Evolutionary conservation across 2,888 invertebrate species (phyloP).

Genomic region (Eucera pruinosa): DNA sequence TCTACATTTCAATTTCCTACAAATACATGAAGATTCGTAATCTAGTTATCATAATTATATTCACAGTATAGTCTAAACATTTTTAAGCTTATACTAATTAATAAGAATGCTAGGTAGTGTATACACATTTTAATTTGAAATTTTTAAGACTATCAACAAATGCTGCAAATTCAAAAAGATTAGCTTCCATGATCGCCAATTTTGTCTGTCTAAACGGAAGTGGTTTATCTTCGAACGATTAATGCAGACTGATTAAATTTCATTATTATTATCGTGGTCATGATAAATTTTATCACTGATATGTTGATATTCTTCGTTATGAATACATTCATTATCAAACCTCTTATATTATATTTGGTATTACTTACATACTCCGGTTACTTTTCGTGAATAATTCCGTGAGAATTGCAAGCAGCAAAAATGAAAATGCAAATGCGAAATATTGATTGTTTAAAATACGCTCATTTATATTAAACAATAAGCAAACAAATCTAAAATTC

Average conservation of each 20-base stretch:
- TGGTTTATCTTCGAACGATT: not conserved
- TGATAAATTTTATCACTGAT: not conserved
- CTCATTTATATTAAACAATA: not conserved
- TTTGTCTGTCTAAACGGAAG: no score
- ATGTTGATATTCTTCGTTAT: not conserved
- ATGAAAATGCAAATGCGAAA: not conserved
- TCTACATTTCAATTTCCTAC: no score
- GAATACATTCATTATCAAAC: not conserved
- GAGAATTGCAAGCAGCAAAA: not conserved
- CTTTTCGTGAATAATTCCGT: not conserved
- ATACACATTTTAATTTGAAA: no score
- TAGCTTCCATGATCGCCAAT: no score
- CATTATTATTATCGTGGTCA: not conserved
- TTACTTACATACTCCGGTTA: not conserved
- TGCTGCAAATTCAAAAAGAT: no score
- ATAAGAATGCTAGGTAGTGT: no score
- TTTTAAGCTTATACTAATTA: no score
- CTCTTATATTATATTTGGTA: not conserved
- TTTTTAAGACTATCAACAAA: no score
- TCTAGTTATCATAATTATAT: no score
- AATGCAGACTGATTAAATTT: not conserved
- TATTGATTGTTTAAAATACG: not conserved
- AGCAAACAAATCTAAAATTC: not conserved
- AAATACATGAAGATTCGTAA: no score
- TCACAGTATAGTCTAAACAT: no score